These are phyloP conservation scores for Leptobrachium ailaonicum DNA, from an alignment of 2,113 vertebrate genomes.

Conservation along the genomic window DNA sequence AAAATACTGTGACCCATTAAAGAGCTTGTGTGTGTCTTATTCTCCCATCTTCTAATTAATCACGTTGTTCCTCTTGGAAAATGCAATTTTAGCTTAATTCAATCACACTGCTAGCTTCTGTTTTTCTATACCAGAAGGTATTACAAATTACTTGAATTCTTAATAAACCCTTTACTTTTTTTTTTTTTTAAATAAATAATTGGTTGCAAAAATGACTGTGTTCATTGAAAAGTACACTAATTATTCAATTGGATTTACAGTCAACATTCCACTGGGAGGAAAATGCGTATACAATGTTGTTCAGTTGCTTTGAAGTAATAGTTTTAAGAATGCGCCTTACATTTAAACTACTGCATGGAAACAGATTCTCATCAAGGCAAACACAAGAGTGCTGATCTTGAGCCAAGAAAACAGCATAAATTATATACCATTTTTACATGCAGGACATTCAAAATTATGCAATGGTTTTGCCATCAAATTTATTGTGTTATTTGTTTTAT, in stretches of 20 bases:
- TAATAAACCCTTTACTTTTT: conserved; percentile 40
- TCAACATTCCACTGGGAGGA: conserved; percentile 28
- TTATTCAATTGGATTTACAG: conserved; percentile 40
- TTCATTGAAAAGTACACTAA: conserved; percentile 38
- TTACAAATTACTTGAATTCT: conserved; percentile 46
- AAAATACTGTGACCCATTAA: conserved; percentile 33
- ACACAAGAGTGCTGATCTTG: conserved; percentile 7
- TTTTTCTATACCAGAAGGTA: conserved; percentile 42
- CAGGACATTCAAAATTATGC: no score
- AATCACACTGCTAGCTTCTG: conserved; percentile 26
- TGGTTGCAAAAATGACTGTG: conserved; percentile 34
- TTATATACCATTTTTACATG: no score
- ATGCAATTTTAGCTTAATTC: conserved; percentile 36
- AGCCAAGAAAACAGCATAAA: no score
- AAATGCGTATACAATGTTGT: conserved; percentile 21
- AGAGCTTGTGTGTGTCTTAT: neutral
- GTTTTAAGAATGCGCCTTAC: conserved; percentile 24
- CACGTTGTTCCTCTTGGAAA: conserved; percentile 24
- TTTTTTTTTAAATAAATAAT: conserved; percentile 25
- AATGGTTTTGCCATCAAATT: no score
- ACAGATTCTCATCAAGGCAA: conserved; percentile 11
- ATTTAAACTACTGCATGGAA: conserved; percentile 24
- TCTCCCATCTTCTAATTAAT: conserved; percentile 28
- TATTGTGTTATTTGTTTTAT: no score
- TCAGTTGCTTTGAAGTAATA: conserved; percentile 45